A percentile compares a stretch with the other conserved stretches of the same genome.
Conservation (phyloP, 2,888 invertebrate species). For the Charanyca ferruginea region DNA sequence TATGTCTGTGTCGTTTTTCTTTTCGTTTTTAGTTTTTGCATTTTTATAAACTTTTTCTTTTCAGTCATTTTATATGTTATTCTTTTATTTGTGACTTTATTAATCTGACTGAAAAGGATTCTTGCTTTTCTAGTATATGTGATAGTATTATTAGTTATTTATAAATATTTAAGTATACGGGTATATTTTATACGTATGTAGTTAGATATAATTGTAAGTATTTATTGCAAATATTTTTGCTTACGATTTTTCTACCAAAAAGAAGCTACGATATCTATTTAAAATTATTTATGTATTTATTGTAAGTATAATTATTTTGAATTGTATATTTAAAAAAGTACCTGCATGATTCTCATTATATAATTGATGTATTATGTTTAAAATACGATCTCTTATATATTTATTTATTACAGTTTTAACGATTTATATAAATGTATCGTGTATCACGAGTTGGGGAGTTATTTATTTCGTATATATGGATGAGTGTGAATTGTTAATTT, state of each 20-base stretch:
- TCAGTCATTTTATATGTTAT: slow-evolving; percentile 78
- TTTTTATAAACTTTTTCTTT: slow-evolving; percentile 73
- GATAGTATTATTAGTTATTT: slow-evolving; percentile 65
- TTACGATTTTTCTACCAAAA: slow-evolving; percentile 35
- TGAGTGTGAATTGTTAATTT: slow-evolving; percentile 68
- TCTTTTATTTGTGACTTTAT: slow-evolving; percentile 51
- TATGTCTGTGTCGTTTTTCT: slow-evolving; percentile 56
- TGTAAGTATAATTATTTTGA: slow-evolving; percentile 26
- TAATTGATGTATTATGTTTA: slow-evolving; percentile 50
- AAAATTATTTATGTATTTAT: slow-evolving; percentile 17
- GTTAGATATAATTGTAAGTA: slow-evolving; percentile 20
- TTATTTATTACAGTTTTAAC: slow-evolving; percentile 55
- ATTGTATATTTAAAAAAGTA: slow-evolving; percentile 31
- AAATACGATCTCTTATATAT: slow-evolving; percentile 62
- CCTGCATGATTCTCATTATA: slow-evolving; percentile 44
- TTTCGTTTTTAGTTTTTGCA: slow-evolving; percentile 18
- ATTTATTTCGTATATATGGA: slow-evolving; percentile 65
- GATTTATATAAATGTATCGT: slow-evolving; percentile 68
- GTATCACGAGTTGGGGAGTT: slow-evolving; percentile 72
- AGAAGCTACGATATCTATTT: slow-evolving; percentile 19
- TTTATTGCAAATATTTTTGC: slow-evolving; percentile 18
- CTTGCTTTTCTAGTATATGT: slow-evolving; percentile 63
- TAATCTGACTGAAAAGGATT: slow-evolving; percentile 85
- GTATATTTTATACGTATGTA: slow-evolving; percentile 46
- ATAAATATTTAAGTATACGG: slow-evolving; percentile 48